Evolutionary conservation across 2,113 vertebrate species (phyloP).

Genomic region (Phoxinus phoxinus): DNA sequence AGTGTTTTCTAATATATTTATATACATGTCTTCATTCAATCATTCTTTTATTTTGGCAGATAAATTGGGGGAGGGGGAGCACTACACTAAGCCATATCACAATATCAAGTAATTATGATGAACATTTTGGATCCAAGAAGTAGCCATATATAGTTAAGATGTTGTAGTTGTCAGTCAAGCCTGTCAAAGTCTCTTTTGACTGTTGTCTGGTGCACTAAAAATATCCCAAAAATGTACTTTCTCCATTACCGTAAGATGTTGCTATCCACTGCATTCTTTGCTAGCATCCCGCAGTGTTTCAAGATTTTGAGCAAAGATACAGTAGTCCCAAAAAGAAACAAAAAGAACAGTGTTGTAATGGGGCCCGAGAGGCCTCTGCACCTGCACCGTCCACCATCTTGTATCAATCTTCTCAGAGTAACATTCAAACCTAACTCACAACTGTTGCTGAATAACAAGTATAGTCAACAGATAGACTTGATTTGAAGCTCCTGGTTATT

Average conservation of each 20-base stretch:
- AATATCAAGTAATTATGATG: not conserved
- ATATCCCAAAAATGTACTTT: not conserved
- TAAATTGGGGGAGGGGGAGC: not conserved
- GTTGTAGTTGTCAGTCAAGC: not conserved
- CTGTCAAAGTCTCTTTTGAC: too few relatives aligned
- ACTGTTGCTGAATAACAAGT: not conserved
- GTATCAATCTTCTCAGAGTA: not conserved
- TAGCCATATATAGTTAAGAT: not conserved
- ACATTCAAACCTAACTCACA: not conserved
- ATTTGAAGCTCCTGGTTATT: not conserved
- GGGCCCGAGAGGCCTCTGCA: not conserved
- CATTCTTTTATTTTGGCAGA: not conserved
- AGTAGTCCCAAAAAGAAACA: not conserved
- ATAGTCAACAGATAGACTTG: not conserved
- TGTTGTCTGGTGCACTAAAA: not conserved
- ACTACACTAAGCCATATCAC: not conserved
- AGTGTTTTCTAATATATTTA: too few relatives aligned
- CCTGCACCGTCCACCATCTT: not conserved
- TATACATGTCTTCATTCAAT: too few relatives aligned
- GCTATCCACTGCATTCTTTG: not conserved
- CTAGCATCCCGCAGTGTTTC: not conserved
- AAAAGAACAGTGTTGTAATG: not conserved
- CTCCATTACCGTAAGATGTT: not conserved
- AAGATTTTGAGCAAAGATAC: not conserved
- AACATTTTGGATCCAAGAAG: not conserved